Evolutionary conservation across 2,113 vertebrate genomes (phyloP), one percentile per base, ranked within the genome.

Genomic region (Mormyrus iriodes): DNA sequence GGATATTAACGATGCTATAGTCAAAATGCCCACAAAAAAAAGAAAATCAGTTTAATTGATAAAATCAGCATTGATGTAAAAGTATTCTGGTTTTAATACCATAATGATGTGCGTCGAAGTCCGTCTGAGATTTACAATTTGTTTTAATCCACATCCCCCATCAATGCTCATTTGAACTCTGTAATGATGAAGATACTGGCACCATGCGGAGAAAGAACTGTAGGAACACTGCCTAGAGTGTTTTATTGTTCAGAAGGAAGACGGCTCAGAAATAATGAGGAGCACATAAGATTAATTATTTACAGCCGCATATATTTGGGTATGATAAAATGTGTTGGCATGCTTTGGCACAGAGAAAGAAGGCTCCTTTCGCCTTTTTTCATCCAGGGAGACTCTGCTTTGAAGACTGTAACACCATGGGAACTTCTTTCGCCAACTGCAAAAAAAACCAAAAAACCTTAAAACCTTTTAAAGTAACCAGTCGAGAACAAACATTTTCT

Each of bases 191-290:
- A 46, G 87, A 88, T 46, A 27, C 53, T 17, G 87, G n/a, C 48
- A 82, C 49, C 10, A 46, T 79, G 48, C 27, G 49, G 48, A 42
- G n/a, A 55, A 82, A 86, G 51, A 86, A n/a, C 76, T 83, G 88
- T 31, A 61, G 35, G 44, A 42, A 19, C 15, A 21, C 39, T 15
- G 79, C 79, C 88, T 35, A 42, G 49, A 89, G 88, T 88, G 88
- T 89, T 89, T 88, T 58, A 89, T 89, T 89, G 88, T 89, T 89
- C 76, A 84, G 49, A 85, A 53, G 51, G 88, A 88, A 82, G 76
- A 85, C 76, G n/a, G 88, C 76, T 46, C 39, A 89, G 49, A 89
- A 88, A 88, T 88, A 88, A 89, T 85, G 52, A 89, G 76, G 76
- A 55, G 73, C 31, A 82, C 35, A 44, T 31, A 51, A 83, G 76